Percentiles rank a stretch among this genome's conserved stretches.
Evolutionary conservation across 2,797 vertebrate genomes (phyloP).

Genomic region (Pipistrellus nathusii): DNA sequence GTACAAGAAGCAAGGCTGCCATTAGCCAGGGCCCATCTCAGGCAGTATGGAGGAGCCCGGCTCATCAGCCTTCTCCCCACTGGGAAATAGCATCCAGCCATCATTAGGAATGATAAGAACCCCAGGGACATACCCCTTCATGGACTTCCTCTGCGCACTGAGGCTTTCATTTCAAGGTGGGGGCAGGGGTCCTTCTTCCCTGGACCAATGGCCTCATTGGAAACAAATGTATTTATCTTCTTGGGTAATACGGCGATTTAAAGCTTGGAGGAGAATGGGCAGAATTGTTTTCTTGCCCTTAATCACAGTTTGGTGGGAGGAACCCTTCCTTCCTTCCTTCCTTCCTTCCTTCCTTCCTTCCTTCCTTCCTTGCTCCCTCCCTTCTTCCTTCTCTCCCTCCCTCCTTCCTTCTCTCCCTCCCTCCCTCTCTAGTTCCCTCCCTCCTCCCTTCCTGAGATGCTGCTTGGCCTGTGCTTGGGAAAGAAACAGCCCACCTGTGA

Average conservation of each 20-base stretch:
- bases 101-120: neutral
- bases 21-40: neutral
- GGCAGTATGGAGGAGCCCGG: neutral
- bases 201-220: neutral
- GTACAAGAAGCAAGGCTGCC: neutral
- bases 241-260: neutral
- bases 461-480: neutral
- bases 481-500: neutral
- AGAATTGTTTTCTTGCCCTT: neutral
- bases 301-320: neutral
- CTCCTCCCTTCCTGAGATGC: neutral
- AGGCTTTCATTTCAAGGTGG: neutral
- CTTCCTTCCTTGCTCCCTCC: accelerated
- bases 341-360: no score
- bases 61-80: neutral
- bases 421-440: no score
- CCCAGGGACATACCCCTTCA: neutral
- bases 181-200: neutral
- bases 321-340: neutral
- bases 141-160: neutral
- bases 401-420: accelerated
- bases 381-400: accelerated
- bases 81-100: neutral
- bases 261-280: neutral
- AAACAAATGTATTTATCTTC: neutral